Evolutionary conservation across 1,140 invertebrate genomes (phyloP).

Genomic region (Hermetia illucens): DNA sequence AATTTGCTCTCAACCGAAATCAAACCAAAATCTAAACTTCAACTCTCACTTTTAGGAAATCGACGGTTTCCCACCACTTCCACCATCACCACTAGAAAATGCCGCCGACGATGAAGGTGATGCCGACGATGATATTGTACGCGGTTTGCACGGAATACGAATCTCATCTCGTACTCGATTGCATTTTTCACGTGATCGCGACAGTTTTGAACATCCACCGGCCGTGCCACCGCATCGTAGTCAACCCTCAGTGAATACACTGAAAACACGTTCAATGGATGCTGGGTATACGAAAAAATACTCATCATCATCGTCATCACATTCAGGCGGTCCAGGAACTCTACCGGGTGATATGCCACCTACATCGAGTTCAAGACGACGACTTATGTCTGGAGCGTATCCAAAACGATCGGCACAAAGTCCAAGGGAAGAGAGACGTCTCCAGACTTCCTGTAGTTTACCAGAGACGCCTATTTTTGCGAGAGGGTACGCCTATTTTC

Average conservation of each 20-base stretch:
- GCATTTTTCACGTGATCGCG: constrained; percentile 13
- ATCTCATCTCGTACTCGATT: constrained; percentile 18
- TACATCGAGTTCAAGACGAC: constrained; percentile 9
- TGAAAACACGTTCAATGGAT: constrained; percentile 69
- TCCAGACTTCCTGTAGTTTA: constrained; percentile 67
- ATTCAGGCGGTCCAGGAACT: constrained; percentile 46
- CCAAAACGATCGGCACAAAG: constrained; percentile 33
- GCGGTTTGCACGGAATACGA: constrained; percentile 21
- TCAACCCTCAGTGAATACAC: constrained; percentile 44
- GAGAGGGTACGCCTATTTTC: constrained; percentile 34
- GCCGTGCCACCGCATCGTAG: constrained; percentile 56
- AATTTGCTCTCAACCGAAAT: no score
- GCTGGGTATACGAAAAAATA: constrained; percentile 50
- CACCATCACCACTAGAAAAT: constrained; percentile 43
- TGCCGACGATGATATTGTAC: constrained; percentile 45
- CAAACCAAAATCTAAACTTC: neutral
- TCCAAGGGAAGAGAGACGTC: constrained; percentile 37
- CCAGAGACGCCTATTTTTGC: constrained; percentile 74
- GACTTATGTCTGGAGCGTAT: constrained; percentile 21
- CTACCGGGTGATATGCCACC: constrained; percentile 34
- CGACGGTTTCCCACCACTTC: constrained; percentile 60
- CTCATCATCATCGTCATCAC: constrained; percentile 18
- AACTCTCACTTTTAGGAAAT: constrained; percentile 13
- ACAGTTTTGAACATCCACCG: constrained; percentile 39
- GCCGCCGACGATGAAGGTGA: constrained; percentile 39